Evolutionary conservation across 2,888 invertebrate species (phyloP).

Genomic region (Phorcus lineatus): DNA sequence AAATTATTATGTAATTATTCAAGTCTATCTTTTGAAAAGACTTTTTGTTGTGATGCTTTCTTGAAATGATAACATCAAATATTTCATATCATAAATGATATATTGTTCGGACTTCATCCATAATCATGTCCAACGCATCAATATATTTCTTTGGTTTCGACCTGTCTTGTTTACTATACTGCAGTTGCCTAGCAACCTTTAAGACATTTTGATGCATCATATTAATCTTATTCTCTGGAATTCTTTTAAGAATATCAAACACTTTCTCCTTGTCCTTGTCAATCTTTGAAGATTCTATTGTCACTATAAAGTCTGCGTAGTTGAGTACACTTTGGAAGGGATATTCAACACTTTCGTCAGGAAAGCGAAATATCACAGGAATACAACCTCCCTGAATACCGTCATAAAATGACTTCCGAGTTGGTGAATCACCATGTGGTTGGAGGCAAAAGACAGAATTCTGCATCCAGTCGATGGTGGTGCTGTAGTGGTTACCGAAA

Average conservation of each 20-base stretch:
- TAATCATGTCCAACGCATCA: slow-evolving; percentile 54
- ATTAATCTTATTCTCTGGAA: slow-evolving; percentile 37
- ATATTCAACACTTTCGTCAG: slow-evolving; percentile 39
- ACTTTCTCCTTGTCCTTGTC: not conserved
- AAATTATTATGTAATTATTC: no score
- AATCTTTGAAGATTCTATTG: not conserved
- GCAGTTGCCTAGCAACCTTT: slow-evolving; percentile 50
- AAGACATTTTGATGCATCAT: slow-evolving; percentile 40
- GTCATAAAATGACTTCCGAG: slow-evolving; percentile 68
- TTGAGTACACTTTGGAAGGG: slow-evolving; percentile 48
- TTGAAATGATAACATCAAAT: not conserved
- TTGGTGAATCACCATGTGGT: slow-evolving; percentile 68
- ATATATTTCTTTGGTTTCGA: slow-evolving; percentile 38
- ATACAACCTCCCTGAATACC: slow-evolving; percentile 65
- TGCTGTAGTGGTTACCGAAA: slow-evolving; percentile 29
- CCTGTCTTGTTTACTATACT: slow-evolving; percentile 54
- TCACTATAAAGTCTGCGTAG: slow-evolving; percentile 29
- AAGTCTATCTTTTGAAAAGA: no score
- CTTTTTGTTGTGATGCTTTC: no score
- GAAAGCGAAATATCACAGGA: slow-evolving; percentile 56
- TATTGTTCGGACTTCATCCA: slow-evolving; percentile 33
- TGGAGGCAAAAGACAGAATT: slow-evolving; percentile 65
- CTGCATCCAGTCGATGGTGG: slow-evolving; percentile 63
- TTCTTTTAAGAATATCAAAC: slow-evolving; percentile 38
- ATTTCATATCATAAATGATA: not conserved